Evolutionary conservation across 1,140 invertebrate genomes (phyloP), one percentile per base, ranked within the genome.

Genomic region (Drosophila kepulauana): DNA sequence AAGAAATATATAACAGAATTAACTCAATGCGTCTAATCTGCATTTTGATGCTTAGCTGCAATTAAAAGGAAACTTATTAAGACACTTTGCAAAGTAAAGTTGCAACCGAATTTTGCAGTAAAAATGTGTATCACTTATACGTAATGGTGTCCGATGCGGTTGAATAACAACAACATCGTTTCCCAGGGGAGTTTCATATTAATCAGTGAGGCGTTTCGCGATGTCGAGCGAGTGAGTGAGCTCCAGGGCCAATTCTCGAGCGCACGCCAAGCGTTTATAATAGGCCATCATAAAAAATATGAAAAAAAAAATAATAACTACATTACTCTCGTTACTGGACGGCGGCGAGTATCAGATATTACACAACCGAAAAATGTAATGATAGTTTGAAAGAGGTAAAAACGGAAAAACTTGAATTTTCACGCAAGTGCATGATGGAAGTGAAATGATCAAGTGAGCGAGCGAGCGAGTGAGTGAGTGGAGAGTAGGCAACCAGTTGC

Each of bases 401-500:
- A 52, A 57, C 52, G 59, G 54, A 69, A 81, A 81, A 79, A 84
- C 35, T 64, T 88, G 70, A 75, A 84, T 88, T 87, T 87, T 84
- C 63, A 87, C 66, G 84, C 84, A 82, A 87, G 78, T 79, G 79
- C 82, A 87, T 78, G 67, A 15, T 78, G 30, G 58, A 45, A 74
- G 41, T 25, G 54, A 67, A 57, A 57, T 41, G 49, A 16, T 28
- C 30, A 51, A 28, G 28, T 6, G 41, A 43, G 41, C 5, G 41
- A 43, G 41, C 2, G n/a, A 43, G 35, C 8, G 35, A 38, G 35
- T 10, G 35, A 38, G 35, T 10, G 2, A 38, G 35, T 33, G 33
- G 7, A 10, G 4, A 6, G 13, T 25, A 15, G 20, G 2, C 20
- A 43, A 38, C 11, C 51, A 70, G 69, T 78, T 80, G 80, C 30